Evolutionary conservation across 1,140 invertebrate genomes (phyloP).

Genomic region (Leptopilina boulardi): DNA sequence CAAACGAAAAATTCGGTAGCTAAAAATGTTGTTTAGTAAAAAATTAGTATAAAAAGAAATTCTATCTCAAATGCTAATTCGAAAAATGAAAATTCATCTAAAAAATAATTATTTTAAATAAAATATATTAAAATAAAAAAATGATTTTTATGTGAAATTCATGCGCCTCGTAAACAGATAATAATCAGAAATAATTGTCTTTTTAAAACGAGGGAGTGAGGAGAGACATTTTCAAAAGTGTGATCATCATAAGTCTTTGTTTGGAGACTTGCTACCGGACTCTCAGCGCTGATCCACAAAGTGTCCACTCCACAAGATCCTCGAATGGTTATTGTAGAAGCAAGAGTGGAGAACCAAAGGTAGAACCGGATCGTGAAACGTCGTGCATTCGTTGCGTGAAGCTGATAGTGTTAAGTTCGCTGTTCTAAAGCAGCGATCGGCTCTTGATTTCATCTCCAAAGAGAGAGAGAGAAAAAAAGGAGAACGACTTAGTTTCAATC

Average conservation of each 20-base stretch:
- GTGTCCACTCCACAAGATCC: slow-evolving; percentile 53
- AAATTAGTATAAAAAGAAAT: too few species aligned
- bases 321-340: too few species aligned
- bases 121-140: too few species aligned
- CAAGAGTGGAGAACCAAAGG: not conserved
- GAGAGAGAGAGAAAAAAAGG: slow-evolving; percentile 2
- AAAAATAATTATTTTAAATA: too few species aligned
- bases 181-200: not conserved
- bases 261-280: slow-evolving; percentile 36
- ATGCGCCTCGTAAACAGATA: too few species aligned
- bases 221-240: too few species aligned
- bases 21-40: too few species aligned
- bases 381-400: slow-evolving; percentile 49
- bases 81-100: too few species aligned
- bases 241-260: slow-evolving; percentile 3
- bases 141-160: too few species aligned
- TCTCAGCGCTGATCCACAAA: slow-evolving; percentile 56
- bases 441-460: slow-evolving; percentile 42
- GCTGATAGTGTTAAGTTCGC: slow-evolving; percentile 47
- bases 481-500: not conserved
- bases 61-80: too few species aligned
- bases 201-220: too few species aligned
- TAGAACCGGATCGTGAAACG: slow-evolving; percentile 53
- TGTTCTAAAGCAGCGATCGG: not conserved
- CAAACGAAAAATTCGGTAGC: too few species aligned